Evolutionary conservation across 2,888 invertebrate species (phyloP).

Genomic region (Epinotia demarniana): DNA sequence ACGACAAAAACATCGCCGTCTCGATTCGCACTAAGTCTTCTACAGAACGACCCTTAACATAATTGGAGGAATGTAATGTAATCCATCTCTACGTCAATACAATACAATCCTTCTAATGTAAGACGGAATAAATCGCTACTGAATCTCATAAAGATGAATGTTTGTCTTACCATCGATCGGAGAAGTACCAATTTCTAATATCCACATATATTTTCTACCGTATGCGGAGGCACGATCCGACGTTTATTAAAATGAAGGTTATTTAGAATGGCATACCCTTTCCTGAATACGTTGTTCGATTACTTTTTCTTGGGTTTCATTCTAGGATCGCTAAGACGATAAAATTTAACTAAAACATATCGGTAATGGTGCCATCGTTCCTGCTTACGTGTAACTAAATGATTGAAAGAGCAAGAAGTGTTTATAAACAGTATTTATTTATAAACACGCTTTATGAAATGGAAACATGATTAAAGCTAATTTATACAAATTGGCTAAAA

Average conservation of each 20-base stretch:
- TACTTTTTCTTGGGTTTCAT: conserved; percentile 9
- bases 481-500: conserved; percentile 49
- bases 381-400: background rate
- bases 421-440: background rate
- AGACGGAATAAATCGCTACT: conserved; percentile 51
- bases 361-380: background rate
- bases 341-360: background rate
- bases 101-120: conserved; percentile 50
- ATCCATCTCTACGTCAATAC: conserved; percentile 54
- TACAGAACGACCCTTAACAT: conserved; percentile 51
- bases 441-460: too few species aligned
- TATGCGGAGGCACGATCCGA: conserved; percentile 44
- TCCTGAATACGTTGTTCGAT: conserved; percentile 25
- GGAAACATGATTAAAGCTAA: conserved; percentile 46
- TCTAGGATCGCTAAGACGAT: background rate
- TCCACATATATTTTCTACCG: conserved; percentile 38
- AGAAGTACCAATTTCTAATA: conserved; percentile 44
- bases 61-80: conserved; percentile 55
- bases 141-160: conserved; percentile 51
- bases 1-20: conserved; percentile 48
- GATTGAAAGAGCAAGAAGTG: background rate
- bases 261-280: conserved; percentile 28
- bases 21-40: conserved; percentile 48
- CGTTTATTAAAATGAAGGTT: conserved; percentile 41
- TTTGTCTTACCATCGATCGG: conserved; percentile 42